Percentiles rank a stretch among this genome's conserved stretches.
phyloP scores from a whole-genome alignment of 2,797 vertebrate genomes.

The Rhincodon typus region DNA sequence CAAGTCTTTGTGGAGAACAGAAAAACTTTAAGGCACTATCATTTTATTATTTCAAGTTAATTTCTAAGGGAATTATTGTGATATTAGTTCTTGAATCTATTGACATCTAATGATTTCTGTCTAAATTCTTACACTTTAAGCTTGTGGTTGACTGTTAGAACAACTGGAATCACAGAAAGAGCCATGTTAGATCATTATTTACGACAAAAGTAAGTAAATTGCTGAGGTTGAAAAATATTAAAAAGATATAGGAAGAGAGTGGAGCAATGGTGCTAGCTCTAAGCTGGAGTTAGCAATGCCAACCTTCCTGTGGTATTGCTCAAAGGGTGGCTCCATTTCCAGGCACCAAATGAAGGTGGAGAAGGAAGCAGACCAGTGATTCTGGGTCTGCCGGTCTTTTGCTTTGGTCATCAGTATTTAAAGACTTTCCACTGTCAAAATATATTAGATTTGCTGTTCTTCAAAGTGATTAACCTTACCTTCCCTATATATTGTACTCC shows the following conservation, averaged over 20 bases:
- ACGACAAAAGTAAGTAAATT: too few relatives aligned
- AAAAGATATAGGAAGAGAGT: too few relatives aligned
- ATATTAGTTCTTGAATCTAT: neutral
- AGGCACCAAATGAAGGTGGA: neutral
- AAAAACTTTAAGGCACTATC: too few relatives aligned
- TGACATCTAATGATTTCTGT: neutral
- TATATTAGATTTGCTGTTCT: too few relatives aligned
- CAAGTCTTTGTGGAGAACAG: too few relatives aligned
- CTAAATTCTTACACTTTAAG: neutral
- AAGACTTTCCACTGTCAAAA: too few relatives aligned
- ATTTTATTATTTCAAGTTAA: too few relatives aligned
- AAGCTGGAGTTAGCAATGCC: neutral
- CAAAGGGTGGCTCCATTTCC: neutral
- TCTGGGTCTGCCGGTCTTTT: neutral
- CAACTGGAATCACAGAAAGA: neutral
- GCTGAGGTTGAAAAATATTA: too few relatives aligned
- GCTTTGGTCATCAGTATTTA: neutral
- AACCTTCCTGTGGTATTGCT: neutral
- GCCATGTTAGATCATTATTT: neutral
- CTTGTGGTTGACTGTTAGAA: neutral
- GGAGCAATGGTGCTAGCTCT: neutral
- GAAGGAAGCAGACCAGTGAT: neutral
- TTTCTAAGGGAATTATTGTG: too few relatives aligned
- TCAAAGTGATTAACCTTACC: too few relatives aligned
- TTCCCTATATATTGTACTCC: too few relatives aligned